Percentiles rank a stretch among this genome's conserved stretches.
phyloP scores from a whole-genome alignment of 2,888 invertebrate species.

The Hirtodrosophila alboralis region DNA sequence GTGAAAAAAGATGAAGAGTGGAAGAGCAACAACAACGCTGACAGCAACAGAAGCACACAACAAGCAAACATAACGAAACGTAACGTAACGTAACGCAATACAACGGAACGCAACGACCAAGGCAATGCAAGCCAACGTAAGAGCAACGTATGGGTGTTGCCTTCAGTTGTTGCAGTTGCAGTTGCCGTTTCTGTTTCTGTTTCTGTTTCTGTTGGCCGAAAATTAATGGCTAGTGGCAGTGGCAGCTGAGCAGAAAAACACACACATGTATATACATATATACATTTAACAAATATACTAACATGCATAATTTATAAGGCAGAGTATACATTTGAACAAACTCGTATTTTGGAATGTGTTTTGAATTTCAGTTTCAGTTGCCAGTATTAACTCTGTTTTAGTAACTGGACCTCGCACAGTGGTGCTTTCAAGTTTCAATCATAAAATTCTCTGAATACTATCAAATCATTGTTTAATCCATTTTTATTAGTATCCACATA shows the following conservation, averaged over 20 bases:
- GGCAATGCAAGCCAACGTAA: constrained; percentile 37
- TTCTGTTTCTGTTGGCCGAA: constrained; percentile 62
- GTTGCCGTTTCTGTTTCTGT: constrained; percentile 23
- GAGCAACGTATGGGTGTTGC: constrained; percentile 34
- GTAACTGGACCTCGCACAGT: constrained; percentile 7
- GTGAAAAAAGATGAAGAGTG: constrained; percentile 18
- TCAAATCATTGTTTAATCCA: too few relatives aligned
- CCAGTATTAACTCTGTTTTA: constrained; percentile 48
- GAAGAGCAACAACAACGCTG: constrained; percentile 24
- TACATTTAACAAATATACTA: too few relatives aligned
- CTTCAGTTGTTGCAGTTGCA: constrained; percentile 25
- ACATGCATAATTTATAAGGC: constrained; percentile 2
- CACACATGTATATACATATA: constrained; percentile 37
- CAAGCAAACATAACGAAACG: constrained; percentile 46
- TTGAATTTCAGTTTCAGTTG: constrained; percentile 31
- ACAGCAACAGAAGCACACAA: constrained; percentile 43
- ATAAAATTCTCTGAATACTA: too few relatives aligned
- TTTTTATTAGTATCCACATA: too few relatives aligned
- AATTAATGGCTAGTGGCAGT: constrained; percentile 73
- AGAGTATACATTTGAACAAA: constrained; percentile 3
- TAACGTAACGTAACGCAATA: constrained; percentile 51
- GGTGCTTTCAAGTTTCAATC: too few relatives aligned
- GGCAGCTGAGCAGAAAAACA: constrained; percentile 65
- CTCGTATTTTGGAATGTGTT: constrained; percentile 15
- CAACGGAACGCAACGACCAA: constrained; percentile 21